These are phyloP conservation scores for Paramormyrops hopkinsi DNA, from an alignment of 2,797 vertebrate genomes.

Conservation along the genomic window DNA sequence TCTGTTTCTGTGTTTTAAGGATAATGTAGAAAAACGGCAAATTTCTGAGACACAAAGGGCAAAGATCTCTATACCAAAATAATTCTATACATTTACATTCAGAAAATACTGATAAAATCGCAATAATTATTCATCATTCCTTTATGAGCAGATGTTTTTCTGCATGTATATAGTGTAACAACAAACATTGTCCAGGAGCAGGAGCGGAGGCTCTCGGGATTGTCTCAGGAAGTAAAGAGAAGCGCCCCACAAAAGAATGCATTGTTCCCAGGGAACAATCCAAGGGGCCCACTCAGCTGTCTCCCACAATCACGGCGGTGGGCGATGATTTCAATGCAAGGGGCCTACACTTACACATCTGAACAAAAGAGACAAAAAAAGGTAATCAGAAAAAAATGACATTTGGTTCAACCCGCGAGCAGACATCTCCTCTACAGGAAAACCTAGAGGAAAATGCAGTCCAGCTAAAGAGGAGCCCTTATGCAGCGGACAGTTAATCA, in stretches of 20 bases:
- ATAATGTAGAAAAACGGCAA: not conserved
- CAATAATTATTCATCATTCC: not conserved
- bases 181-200: constrained; percentile 77
- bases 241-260: constrained; percentile 76
- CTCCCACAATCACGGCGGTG: constrained; percentile 73
- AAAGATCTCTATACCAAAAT: not conserved
- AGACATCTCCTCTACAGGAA: not conserved
- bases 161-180: constrained; percentile 67
- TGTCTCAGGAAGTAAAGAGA: constrained; percentile 72
- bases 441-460: not conserved
- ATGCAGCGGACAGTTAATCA: not conserved
- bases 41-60: not conserved
- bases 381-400: constrained; percentile 65
- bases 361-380: constrained; percentile 52
- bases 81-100: not conserved
- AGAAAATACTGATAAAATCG: not conserved
- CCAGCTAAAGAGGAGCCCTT: not conserved
- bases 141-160: not conserved
- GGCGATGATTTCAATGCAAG: constrained; percentile 78
- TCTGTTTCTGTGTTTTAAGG: not conserved
- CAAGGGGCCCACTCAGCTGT: constrained; percentile 77
- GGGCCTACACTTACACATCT: constrained; percentile 62
- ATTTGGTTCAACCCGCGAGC: constrained; percentile 42
- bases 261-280: constrained; percentile 66
- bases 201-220: constrained; percentile 65